A percentile compares a stretch with the other conserved stretches of the same genome.
phyloP scores from a whole-genome alignment of 2,797 vertebrate species.

The Peromyscus aztecus region DNA sequence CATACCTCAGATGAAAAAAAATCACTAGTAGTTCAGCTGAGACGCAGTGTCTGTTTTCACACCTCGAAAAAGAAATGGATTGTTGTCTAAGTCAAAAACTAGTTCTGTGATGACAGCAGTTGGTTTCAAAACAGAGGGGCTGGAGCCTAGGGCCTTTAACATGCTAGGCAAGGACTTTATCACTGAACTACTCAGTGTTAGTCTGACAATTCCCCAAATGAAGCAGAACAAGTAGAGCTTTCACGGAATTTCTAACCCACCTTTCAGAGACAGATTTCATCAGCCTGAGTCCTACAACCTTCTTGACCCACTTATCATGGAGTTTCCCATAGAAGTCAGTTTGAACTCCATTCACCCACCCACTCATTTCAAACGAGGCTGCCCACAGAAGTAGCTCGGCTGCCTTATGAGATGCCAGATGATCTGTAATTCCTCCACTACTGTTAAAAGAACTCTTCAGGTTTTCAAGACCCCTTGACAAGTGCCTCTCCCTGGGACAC shows the following conservation, averaged over 20 bases:
- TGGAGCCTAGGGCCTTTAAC: neutral
- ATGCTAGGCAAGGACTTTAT: neutral
- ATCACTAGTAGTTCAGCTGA: neutral
- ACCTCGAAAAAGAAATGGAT: constrained; percentile 21
- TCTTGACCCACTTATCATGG: neutral
- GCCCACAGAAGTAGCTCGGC: neutral
- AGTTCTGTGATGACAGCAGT: neutral
- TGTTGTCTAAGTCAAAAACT: constrained; percentile 16
- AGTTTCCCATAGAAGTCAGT: too few relatives aligned
- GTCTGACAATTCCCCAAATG: constrained; percentile 5
- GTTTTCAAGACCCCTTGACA: neutral
- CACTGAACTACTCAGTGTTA: neutral
- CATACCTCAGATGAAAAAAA: neutral
- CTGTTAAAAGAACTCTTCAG: neutral
- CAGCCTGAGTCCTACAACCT: neutral
- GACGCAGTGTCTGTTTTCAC: constrained; percentile 8
- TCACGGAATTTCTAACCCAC: neutral
- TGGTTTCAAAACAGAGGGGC: neutral
- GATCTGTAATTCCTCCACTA: neutral
- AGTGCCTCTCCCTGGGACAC: too few relatives aligned
- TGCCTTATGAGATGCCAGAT: neutral
- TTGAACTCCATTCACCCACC: neutral
- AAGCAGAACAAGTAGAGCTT: neutral
- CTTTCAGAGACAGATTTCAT: neutral
- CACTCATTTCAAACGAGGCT: neutral